Evolutionary conservation across 2,888 invertebrate genomes (phyloP).

Genomic region (Stenodera caucasica): DNA sequence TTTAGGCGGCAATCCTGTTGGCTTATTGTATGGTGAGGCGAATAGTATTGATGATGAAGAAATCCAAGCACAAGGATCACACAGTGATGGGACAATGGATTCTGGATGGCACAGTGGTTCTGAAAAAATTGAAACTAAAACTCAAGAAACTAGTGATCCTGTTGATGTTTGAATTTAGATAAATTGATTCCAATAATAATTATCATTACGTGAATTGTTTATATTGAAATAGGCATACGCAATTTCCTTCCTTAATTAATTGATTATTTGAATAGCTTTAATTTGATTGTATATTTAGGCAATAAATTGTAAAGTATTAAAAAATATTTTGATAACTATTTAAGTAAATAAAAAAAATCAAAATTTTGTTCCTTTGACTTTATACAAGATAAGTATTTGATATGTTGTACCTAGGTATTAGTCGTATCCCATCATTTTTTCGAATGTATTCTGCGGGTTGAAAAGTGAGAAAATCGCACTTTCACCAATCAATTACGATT

Average conservation of each 20-base stretch:
- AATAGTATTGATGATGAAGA: conserved; percentile 50
- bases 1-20: conserved; percentile 55
- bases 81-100: conserved; percentile 63
- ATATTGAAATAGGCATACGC: neutral
- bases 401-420: no score
- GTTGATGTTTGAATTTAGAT: conserved; percentile 45
- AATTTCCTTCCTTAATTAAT: neutral
- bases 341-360: neutral
- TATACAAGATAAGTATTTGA: no score
- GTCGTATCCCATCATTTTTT: no score
- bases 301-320: neutral
- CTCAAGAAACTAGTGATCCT: conserved; percentile 43
- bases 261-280: conserved; percentile 4
- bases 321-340: conserved; percentile 5
- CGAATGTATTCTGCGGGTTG: no score
- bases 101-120: conserved; percentile 72
- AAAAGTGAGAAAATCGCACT: no score
- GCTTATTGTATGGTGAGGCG: conserved; percentile 54
- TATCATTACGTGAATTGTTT: neutral
- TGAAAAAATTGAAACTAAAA: conserved; percentile 59
- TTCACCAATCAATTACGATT: no score
- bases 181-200: neutral
- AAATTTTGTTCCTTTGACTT: neutral
- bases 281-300: conserved; percentile 4
- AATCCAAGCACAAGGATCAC: conserved; percentile 49